Base-by-base conservation (phyloP, 1,140 invertebrate genomes). In the Lanistes nyassanus region DNA sequence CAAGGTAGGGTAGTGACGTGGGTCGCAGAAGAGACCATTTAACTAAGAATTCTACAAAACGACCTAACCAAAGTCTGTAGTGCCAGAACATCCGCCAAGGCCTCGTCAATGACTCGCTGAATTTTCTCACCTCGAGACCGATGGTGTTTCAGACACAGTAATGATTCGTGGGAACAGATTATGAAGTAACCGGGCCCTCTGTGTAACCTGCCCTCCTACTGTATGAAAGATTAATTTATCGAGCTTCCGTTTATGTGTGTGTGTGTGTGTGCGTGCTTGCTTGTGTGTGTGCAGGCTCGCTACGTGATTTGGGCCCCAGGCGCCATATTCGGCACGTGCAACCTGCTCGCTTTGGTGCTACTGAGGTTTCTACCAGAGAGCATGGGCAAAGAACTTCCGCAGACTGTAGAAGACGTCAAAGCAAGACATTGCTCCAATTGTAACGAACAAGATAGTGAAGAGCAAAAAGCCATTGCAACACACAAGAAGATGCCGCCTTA, bases 331-430 rank as follows among this genome's bases (percentile, higher is more conserved):
- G 76, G 77, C 4, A 66, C 51, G 3, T 72, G 65, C n/a, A 81
- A 76, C 65, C 21, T 81, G 11, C 2, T 82, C 23, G 80, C 72
- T 7, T 53, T 73, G 4, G 5, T 81, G 16, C 68, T 82, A 1
- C 66, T 78, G n/a, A 37, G 75, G 4, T 37, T 76, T n/a, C 55
- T 82, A 39, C 81, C 81, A 23, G 81, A 82, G 55, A 81, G 78
- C 7, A 67, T 69, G 19, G 76, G 75, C 9, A 69, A 65, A 37
- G 74, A 77, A 65, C 75, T 82, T 21, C 81, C 81, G 7, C 78
- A 81, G 29, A 79, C 76, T 36, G 19, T 82, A 21, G 71, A 72
- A 39, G 81, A 81, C 56, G 47, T 82, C 6, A 55, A 72, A 13
- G 39, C 47, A 3, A 58, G 69, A 53, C 53, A 56, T 11, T 23